These are phyloP conservation scores for Anser brachyrhynchus DNA, from an alignment of 2,113 vertebrate genomes.

Conservation along the genomic window DNA sequence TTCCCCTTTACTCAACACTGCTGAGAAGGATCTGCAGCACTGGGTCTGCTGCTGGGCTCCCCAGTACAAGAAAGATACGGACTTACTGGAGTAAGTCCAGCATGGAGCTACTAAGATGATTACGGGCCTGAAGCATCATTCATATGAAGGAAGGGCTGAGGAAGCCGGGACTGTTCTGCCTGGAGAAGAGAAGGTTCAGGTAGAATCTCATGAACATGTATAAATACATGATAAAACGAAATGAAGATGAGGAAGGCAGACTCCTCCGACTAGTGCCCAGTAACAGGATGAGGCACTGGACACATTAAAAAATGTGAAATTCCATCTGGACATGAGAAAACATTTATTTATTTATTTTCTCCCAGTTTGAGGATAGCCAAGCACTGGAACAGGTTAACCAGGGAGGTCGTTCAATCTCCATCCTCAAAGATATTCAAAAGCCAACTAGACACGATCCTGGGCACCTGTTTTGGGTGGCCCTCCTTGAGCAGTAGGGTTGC, in stretches of 20 bases:
- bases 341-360: background rate
- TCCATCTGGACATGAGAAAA: background rate
- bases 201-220: background rate
- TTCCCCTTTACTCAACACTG: background rate
- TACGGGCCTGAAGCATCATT: background rate
- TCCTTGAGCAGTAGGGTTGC: background rate
- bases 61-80: background rate
- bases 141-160: background rate
- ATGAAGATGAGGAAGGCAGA: background rate
- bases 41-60: background rate
- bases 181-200: background rate
- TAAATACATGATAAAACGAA: background rate
- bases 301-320: background rate
- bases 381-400: background rate
- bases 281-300: background rate
- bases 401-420: background rate
- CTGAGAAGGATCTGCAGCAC: background rate
- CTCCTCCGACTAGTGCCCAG: background rate
- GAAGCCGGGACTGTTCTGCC: background rate
- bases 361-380: background rate
- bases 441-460: accelerated
- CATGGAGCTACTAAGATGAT: background rate
- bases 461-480: background rate
- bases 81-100: background rate
- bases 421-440: background rate